These are phyloP conservation scores for Cerceris ruficornis DNA, from an alignment of 2,888 invertebrate species.

Conservation along the genomic window DNA sequence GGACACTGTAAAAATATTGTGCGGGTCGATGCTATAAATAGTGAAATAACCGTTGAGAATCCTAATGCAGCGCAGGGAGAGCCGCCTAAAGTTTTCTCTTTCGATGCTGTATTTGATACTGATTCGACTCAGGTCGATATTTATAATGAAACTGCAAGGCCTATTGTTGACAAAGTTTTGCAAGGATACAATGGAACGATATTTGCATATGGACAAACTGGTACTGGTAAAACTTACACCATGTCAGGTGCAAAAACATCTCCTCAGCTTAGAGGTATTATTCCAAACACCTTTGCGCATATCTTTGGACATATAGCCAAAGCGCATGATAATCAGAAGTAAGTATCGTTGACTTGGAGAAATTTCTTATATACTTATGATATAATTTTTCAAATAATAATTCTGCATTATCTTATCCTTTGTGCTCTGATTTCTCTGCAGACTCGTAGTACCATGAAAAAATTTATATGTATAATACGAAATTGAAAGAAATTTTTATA, in stretches of 20 bases:
- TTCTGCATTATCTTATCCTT: no score
- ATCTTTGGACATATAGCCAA: constrained; percentile 99
- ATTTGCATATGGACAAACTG: constrained; percentile 95
- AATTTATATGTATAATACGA: background rate
- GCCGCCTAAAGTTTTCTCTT: constrained; percentile 94
- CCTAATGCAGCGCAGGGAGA: constrained; percentile 88
- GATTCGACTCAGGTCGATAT: constrained; percentile 95
- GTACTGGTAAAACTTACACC: constrained; percentile 99
- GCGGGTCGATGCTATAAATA: constrained; percentile 89
- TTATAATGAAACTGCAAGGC: constrained; percentile 97
- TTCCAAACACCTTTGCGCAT: constrained; percentile 99
- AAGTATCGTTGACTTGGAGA: constrained; percentile 70
- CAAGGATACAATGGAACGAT: constrained; percentile 98
- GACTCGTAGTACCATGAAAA: no score
- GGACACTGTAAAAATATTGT: constrained; percentile 89
- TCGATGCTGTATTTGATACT: constrained; percentile 96
- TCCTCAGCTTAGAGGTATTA: constrained; percentile 96
- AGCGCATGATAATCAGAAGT: constrained; percentile 95
- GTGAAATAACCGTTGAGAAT: constrained; percentile 90
- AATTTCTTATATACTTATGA: background rate
- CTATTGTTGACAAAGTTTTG: constrained; percentile 97
- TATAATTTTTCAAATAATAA: no score
- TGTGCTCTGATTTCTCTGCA: no score
- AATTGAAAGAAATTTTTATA: background rate
- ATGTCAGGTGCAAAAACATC: constrained; percentile 96